phyloP scores from a whole-genome alignment of 2,797 vertebrate genomes.

The Poeciliopsis gracilis region DNA sequence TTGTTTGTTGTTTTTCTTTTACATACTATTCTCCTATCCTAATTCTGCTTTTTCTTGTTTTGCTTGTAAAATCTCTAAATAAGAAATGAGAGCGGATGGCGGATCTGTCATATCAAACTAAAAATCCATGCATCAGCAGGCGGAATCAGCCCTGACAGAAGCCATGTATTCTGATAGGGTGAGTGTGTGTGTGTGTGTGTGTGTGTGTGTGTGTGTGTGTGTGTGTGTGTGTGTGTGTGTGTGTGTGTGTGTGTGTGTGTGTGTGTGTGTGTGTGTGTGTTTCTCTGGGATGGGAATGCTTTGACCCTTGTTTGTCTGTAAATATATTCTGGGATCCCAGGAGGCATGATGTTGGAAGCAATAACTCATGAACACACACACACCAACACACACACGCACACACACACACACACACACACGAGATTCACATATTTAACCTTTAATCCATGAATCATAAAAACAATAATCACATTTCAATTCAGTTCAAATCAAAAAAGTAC shows the following conservation, averaged over 20 bases:
- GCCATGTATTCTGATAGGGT: neutral
- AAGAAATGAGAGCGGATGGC: neutral
- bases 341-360: slow-evolving; percentile 47
- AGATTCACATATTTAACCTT: slow-evolving; percentile 12
- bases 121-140: neutral
- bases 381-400: slow-evolving; percentile 11
- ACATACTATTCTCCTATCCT: neutral
- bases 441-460: neutral
- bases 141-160: neutral
- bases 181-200: neutral
- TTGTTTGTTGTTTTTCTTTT: neutral
- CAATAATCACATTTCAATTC: neutral
- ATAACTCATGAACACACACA: slow-evolving; percentile 12
- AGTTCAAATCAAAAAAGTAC: neutral
- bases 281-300: slow-evolving; percentile 50
- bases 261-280: neutral
- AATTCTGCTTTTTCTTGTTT: neutral
- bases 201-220: neutral
- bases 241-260: neutral
- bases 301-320: slow-evolving; percentile 53
- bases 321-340: slow-evolving; percentile 42
- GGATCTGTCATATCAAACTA: neutral
- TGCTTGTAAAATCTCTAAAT: neutral
- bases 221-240: neutral
- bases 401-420: slow-evolving; percentile 12